Percentiles rank a stretch among this genome's conserved stretches.
Evolutionary conservation across 2,797 vertebrate species (phyloP).

Genomic region (Notoglanidium macrostoma): DNA sequence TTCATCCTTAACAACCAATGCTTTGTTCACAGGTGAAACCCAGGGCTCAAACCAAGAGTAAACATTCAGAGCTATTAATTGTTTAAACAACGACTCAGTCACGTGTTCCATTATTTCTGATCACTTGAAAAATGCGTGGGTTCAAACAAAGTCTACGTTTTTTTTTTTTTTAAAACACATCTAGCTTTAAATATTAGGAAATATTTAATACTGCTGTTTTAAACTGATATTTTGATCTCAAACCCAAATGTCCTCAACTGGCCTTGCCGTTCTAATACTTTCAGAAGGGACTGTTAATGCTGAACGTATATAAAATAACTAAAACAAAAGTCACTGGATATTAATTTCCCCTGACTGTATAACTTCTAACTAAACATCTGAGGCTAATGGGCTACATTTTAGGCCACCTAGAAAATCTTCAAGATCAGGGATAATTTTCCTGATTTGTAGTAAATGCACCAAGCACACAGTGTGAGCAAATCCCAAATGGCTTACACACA

Average conservation of each 20-base stretch:
- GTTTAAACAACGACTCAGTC: neutral
- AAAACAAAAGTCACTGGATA: neutral
- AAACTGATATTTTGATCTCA: too few species aligned
- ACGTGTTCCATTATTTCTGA: too few species aligned
- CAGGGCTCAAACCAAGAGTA: neutral
- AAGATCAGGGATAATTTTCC: neutral
- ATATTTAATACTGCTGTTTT: too few species aligned
- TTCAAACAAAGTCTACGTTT: neutral
- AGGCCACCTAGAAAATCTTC: neutral
- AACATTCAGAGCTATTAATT: neutral
- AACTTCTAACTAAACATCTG: neutral
- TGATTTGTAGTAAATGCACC: neutral
- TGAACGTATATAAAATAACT: neutral
- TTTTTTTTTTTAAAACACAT: neutral
- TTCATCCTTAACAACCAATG: neutral
- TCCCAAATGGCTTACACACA: neutral
- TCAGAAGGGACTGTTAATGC: neutral
- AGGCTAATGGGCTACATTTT: neutral
- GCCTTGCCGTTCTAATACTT: neutral
- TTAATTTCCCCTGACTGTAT: too few species aligned
- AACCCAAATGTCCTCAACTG: neutral
- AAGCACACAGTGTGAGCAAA: neutral
- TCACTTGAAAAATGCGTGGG: too few species aligned
- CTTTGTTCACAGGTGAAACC: neutral
- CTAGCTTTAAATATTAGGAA: too few species aligned